These are phyloP conservation scores for Heliconius nattereri DNA, from an alignment of 1,140 invertebrate species.

Conservation along the genomic window DNA sequence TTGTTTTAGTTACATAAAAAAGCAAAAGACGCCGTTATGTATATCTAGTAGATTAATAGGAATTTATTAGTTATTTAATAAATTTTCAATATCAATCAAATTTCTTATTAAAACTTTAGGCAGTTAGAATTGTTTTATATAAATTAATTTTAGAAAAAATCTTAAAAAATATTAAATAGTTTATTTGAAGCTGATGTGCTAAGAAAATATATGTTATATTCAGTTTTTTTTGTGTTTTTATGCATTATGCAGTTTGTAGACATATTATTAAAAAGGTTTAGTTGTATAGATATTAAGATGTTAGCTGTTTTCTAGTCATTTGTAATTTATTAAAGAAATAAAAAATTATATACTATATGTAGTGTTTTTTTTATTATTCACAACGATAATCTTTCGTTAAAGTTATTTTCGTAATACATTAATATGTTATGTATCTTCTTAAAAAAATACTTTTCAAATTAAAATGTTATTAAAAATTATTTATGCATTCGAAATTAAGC, in stretches of 20 bases:
- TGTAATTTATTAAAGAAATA: conserved; percentile 53
- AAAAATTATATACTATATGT: conserved; percentile 25
- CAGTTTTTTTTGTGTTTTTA: background rate
- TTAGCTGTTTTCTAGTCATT: conserved; percentile 48
- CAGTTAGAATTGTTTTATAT: background rate
- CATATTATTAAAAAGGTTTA: background rate
- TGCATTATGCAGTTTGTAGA: background rate
- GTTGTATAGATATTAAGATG: background rate
- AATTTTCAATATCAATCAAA: background rate
- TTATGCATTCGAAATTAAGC: too few relatives aligned
- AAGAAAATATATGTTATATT: background rate
- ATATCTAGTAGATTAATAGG: background rate
- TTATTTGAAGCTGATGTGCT: too few relatives aligned
- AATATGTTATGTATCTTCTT: too few relatives aligned
- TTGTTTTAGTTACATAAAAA: background rate
- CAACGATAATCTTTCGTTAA: background rate
- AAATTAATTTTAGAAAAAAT: background rate
- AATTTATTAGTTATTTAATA: background rate
- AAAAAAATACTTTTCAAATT: too few relatives aligned
- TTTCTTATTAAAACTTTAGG: background rate
- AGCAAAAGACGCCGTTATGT: too few relatives aligned
- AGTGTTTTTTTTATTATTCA: conserved; percentile 19
- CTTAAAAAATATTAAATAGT: too few relatives aligned
- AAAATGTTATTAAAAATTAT: too few relatives aligned
- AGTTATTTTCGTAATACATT: background rate